Percentiles rank a stretch among this genome's conserved stretches.
phyloP scores from a whole-genome alignment of 2,797 vertebrate genomes.

The Macrochelys suwanniensis region DNA sequence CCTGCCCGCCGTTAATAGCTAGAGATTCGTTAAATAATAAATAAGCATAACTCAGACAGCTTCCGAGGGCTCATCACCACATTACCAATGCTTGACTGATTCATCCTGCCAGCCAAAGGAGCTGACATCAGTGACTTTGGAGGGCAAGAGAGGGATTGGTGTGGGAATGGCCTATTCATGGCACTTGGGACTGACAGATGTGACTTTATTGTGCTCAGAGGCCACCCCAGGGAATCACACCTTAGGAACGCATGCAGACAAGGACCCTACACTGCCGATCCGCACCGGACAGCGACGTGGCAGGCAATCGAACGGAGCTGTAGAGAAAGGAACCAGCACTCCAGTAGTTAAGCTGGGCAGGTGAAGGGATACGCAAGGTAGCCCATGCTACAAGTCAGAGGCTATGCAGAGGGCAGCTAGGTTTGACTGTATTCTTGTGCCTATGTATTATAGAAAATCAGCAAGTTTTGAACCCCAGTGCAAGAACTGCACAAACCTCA shows the following conservation, averaged over 20 bases:
- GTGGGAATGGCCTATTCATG: background rate
- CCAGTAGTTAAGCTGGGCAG: accelerated
- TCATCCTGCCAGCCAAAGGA: background rate
- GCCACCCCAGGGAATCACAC: background rate
- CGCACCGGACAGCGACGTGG: background rate
- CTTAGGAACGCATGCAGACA: accelerated
- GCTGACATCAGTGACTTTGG: accelerated
- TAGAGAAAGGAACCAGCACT: background rate
- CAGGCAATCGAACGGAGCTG: too few species aligned
- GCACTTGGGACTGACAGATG: accelerated
- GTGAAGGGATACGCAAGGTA: background rate
- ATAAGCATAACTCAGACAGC: background rate
- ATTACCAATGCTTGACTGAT: accelerated
- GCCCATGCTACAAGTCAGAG: too few species aligned
- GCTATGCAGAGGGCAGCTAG: accelerated
- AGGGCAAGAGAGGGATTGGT: accelerated
- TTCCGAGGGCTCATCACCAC: accelerated
- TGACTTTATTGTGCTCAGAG: background rate
- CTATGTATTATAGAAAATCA: accelerated
- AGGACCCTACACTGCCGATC: accelerated
- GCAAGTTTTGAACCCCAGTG: background rate
- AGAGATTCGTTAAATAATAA: background rate
- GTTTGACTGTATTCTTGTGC: too few species aligned
- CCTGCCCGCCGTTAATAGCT: constrained; percentile 80
- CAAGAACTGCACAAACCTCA: background rate